These are phyloP conservation scores for Protobothrops flavoviridis DNA, from an alignment of 2,113 vertebrate genomes.

Conservation along the genomic window DNA sequence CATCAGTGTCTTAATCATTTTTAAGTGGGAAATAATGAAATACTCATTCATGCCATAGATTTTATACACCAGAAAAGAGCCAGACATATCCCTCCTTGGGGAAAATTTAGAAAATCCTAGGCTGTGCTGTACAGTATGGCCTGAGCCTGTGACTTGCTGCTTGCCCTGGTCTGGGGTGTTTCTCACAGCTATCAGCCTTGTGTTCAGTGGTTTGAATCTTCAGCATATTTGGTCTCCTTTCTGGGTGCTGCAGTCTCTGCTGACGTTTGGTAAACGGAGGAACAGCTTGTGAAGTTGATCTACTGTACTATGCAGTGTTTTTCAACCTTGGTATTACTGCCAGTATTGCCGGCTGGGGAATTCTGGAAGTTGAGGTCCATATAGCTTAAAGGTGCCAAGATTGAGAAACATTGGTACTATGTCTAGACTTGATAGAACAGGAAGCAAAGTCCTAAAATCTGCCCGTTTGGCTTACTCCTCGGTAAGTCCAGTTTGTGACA, in stretches of 20 bases:
- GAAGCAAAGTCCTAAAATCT: neutral
- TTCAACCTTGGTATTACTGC: neutral
- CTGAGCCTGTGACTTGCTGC: neutral
- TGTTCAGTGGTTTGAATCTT: neutral
- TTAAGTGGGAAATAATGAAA: neutral
- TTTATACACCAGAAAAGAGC: neutral
- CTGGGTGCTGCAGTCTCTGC: neutral
- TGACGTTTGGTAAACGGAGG: constrained; percentile 2
- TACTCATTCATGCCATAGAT: neutral
- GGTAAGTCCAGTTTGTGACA: neutral
- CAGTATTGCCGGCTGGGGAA: neutral
- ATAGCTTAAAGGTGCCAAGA: neutral
- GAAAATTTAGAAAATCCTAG: neutral
- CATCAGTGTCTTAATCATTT: neutral
- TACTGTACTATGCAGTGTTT: neutral
- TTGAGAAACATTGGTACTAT: neutral
- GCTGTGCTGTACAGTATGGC: neutral
- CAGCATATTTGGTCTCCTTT: neutral
- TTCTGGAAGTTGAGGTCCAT: neutral
- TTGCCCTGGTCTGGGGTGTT: neutral
- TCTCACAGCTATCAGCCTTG: neutral
- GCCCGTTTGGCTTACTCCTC: neutral
- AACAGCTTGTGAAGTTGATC: neutral
- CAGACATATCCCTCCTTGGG: neutral
- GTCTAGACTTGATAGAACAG: neutral